A percentile compares a stretch with the other conserved stretches of the same genome.
Evolutionary conservation across 1,140 invertebrate genomes (phyloP).

Genomic region (Laupala kohalensis): DNA sequence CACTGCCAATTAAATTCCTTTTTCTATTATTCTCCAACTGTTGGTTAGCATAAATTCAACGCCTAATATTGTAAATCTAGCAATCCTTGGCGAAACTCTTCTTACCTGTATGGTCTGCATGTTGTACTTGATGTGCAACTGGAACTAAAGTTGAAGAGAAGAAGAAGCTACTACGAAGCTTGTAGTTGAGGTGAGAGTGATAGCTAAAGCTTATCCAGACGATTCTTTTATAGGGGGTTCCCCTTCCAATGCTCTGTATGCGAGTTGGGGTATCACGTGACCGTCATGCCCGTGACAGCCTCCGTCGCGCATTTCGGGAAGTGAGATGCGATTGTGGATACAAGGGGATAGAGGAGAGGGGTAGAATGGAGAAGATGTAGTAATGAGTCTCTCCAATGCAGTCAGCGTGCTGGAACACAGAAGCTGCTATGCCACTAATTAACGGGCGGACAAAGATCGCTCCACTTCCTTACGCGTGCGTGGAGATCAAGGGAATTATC

Average conservation of each 20-base stretch:
- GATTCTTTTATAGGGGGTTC: background rate
- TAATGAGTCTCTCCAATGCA: background rate
- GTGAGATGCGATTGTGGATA: too few relatives aligned
- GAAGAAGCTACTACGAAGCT: background rate
- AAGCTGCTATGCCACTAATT: background rate
- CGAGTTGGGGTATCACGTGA: too few relatives aligned
- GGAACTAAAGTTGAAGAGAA: background rate
- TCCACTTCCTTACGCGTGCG: background rate
- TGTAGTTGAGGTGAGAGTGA: background rate
- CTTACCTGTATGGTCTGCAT: background rate
- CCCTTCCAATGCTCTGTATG: background rate
- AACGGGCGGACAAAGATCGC: background rate
- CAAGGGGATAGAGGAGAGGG: too few relatives aligned
- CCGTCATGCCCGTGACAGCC: background rate
- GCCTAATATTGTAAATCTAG: too few relatives aligned
- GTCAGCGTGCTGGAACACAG: background rate
- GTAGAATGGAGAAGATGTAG: background rate
- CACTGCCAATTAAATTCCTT: too few relatives aligned
- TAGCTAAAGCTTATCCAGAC: background rate
- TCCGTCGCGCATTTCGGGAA: background rate
- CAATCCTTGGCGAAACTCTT: too few relatives aligned
- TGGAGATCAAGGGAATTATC: background rate
- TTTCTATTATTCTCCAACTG: too few relatives aligned
- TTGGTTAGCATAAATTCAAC: too few relatives aligned
- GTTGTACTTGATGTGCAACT: background rate